Percentiles rank a stretch among this genome's conserved stretches.
Conservation (phyloP, 1,140 invertebrate genomes). For the Drosophila nasuta region DNA sequence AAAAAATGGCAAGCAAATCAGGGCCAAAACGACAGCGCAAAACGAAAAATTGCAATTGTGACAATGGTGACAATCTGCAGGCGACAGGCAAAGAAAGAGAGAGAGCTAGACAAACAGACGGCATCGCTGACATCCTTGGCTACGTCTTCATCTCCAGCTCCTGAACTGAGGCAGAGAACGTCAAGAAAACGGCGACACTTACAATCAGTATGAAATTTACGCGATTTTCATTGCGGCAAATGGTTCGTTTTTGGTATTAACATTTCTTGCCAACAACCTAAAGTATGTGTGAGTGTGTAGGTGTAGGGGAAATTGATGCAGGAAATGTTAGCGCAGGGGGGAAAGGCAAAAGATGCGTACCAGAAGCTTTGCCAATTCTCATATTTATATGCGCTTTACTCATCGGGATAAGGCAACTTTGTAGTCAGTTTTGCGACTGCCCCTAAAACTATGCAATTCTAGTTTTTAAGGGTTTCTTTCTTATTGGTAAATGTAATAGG, state of each 20-base stretch:
- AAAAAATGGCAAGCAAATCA: conserved; percentile 78
- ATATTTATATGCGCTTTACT: conserved; percentile 44
- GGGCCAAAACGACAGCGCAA: conserved; percentile 39
- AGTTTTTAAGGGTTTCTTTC: too few relatives aligned
- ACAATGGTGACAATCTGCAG: conserved; percentile 81
- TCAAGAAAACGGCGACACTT: conserved; percentile 77
- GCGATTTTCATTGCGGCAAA: conserved; percentile 82
- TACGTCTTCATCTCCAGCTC: conserved; percentile 39
- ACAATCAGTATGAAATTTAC: conserved; percentile 82
- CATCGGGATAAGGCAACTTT: neutral
- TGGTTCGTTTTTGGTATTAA: conserved; percentile 80
- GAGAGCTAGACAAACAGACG: conserved; percentile 60
- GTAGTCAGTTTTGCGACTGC: neutral
- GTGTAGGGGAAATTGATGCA: conserved; percentile 14
- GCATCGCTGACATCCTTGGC: conserved; percentile 20
- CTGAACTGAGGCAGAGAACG: conserved; percentile 34
- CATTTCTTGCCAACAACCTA: conserved; percentile 63
- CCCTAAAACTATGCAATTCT: too few relatives aligned
- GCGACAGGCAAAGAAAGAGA: conserved; percentile 56
- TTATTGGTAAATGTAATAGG: too few relatives aligned
- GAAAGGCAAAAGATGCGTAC: conserved; percentile 14
- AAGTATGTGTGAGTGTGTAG: neutral
- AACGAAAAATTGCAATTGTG: conserved; percentile 76
- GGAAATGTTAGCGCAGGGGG: conserved; percentile 34
- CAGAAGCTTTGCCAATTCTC: conserved; percentile 73